Base-by-base conservation (phyloP, 2,888 invertebrate genomes). In the Eilema griseolum region DNA sequence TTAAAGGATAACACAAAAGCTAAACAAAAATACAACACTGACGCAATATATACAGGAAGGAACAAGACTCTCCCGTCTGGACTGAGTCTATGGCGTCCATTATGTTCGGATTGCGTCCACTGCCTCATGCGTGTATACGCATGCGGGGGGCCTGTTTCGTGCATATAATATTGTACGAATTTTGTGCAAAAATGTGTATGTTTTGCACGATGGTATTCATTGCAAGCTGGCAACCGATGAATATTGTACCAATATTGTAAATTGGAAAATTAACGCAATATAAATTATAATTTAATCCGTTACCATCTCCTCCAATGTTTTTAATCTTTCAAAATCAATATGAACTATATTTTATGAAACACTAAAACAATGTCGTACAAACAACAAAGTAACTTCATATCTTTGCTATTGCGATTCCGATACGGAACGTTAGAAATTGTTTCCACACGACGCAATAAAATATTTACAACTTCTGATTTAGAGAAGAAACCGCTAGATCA, bases 381-480 rank as follows among this genome's bases (percentile, higher is more conserved):
- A 56, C 33, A 57, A 57, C 57, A 57, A 57, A 65, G 24, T 24
- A 65, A 37, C 37, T 63, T 24, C 16, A 31, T 61, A 46, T 52
- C 31, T 4, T 26, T 24, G 31, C 26, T 62, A 63, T 63, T 61
- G 31, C 37, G 52, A 26, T 26, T 20, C n/a, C 24, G 26, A 37
- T 59, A 56, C 37, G 4, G 33, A 63, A 57, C 16, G 37, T n/a
- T 57, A 65, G n/a, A 66, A 63, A 52, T n/a, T 33, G 52, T 61
- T 66, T 64, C 23, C 41, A 61, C 64, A 60, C 64, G 33, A 52
- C 60, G 37, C 31, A 24, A 61, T 70, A 70, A 61, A 70, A 70
- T 70, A 70, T 66, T 70, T 66, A 66, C 26, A 61, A 33, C 66
- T 61, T 24, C 33, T 60, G 65, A 65, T 65, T 61, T 65, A 52